Evolutionary conservation across 2,113 vertebrate genomes (phyloP).

Genomic region (Ictalurus punctatus): DNA sequence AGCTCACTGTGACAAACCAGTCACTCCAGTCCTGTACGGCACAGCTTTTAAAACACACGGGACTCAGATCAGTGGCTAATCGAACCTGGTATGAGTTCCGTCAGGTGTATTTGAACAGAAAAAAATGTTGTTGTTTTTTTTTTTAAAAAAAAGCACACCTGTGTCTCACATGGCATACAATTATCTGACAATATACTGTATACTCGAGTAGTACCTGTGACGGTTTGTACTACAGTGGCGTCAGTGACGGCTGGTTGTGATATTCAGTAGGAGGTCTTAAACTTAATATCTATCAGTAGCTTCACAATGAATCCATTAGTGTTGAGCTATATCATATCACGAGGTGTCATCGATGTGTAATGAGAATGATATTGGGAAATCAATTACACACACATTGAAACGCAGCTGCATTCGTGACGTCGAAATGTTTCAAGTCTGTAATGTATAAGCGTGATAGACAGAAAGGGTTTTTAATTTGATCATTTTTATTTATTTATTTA

Average conservation of each 20-base stretch:
- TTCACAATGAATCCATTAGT: not conserved
- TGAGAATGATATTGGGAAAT: not conserved
- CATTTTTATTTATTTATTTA: too few relatives aligned
- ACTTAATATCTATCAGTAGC: not conserved
- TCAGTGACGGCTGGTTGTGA: not conserved
- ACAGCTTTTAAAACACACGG: constrained; percentile 3
- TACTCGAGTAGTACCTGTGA: not conserved
- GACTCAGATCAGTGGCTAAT: not conserved
- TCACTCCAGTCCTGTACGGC: constrained; percentile 18
- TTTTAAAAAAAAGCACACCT: not conserved
- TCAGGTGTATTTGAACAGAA: not conserved
- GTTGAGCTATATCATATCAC: not conserved
- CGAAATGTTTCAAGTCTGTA: not conserved
- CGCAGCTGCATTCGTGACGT: not conserved
- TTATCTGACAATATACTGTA: constrained; percentile 11
- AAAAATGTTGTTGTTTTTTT: not conserved
- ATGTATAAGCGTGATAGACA: not conserved
- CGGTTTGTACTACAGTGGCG: not conserved
- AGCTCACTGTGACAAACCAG: constrained; percentile 44
- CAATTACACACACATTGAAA: not conserved
- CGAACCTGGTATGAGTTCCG: not conserved
- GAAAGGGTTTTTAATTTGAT: not conserved
- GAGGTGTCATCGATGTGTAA: not conserved
- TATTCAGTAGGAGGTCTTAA: not conserved
- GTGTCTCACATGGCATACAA: constrained; percentile 20